Evolutionary conservation across 1,140 invertebrate genomes (phyloP).

Genomic region (Eumeta japonica): DNA sequence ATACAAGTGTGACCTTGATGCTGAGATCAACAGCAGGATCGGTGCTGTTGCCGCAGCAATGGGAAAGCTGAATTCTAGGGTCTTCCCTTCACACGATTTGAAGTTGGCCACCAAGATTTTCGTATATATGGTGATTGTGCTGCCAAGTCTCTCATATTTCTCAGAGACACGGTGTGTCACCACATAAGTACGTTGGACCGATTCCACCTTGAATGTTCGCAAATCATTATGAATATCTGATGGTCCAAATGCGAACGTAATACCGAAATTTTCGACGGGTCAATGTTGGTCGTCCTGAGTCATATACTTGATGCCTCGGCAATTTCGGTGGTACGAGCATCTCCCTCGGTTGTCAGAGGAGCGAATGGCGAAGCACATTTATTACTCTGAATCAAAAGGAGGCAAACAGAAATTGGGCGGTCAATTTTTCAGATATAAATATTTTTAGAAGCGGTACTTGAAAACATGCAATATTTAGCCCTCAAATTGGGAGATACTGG

Average conservation of each 20-base stretch:
- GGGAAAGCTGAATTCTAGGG: conserved; percentile 1
- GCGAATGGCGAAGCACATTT: conserved; percentile 6
- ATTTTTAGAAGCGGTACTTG: conserved; percentile 1
- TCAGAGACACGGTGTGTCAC: no score
- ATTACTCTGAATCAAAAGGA: conserved; percentile 3
- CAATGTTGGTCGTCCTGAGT: no score
- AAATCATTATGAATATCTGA: conserved; percentile 2
- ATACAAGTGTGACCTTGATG: no score
- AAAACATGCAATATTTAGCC: conserved; percentile 4
- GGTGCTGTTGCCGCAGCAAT: neutral
- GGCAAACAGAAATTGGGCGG: no score
- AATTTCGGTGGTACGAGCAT: no score
- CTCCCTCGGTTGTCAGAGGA: no score
- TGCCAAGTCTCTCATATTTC: conserved; percentile 1
- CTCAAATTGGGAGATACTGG: neutral
- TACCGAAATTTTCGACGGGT: no score
- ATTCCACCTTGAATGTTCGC: no score
- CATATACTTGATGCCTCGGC: no score
- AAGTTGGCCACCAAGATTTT: conserved; percentile 3
- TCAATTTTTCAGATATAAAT: conserved; percentile 3
- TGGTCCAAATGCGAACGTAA: no score
- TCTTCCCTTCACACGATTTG: conserved; percentile 3
- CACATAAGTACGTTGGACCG: conserved; percentile 1
- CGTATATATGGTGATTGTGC: conserved; percentile 1
- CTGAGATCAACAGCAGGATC: conserved; percentile 3